Evolutionary conservation across 1,140 invertebrate genomes (phyloP).

Genomic region (Hormaphis cornu): DNA sequence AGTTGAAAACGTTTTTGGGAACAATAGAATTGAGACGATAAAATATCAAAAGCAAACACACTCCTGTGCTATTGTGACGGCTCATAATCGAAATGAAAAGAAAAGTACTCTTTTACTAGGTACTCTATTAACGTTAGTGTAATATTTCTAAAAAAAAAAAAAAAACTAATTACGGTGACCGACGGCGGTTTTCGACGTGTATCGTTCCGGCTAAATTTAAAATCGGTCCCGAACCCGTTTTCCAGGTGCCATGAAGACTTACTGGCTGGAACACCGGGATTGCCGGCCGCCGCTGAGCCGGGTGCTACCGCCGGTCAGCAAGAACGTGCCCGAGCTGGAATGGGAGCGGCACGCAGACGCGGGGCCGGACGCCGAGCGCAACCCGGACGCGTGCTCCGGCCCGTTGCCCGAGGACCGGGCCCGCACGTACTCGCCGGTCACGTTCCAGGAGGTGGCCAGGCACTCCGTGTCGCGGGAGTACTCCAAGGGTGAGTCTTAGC

Average conservation of each 20-base stretch:
- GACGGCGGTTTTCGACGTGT: background rate
- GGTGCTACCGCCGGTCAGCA: constrained; percentile 39
- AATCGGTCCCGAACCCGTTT: background rate
- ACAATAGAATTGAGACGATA: no score
- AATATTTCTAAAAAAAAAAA: background rate
- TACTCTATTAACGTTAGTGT: background rate
- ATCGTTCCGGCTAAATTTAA: background rate
- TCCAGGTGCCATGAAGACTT: constrained; percentile 82
- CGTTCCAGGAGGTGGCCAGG: constrained; percentile 69
- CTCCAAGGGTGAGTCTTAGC: background rate
- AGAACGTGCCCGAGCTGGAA: constrained; percentile 36
- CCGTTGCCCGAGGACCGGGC: constrained; percentile 47
- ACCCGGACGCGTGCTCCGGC: constrained; percentile 38
- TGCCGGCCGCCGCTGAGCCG: constrained; percentile 48
- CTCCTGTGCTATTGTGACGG: no score
- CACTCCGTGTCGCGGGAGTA: constrained; percentile 55
- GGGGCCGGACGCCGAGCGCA: constrained; percentile 37
- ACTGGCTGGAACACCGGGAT: constrained; percentile 69
- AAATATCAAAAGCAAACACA: no score
- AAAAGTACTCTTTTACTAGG: background rate
- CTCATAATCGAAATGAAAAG: no score
- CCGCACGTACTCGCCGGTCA: constrained; percentile 70
- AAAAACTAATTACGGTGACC: background rate
- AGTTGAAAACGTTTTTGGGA: no score
- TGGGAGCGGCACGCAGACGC: constrained; percentile 43